Evolutionary conservation across 2,113 vertebrate species (phyloP).

Genomic region (Mystacornis crossleyi): DNA sequence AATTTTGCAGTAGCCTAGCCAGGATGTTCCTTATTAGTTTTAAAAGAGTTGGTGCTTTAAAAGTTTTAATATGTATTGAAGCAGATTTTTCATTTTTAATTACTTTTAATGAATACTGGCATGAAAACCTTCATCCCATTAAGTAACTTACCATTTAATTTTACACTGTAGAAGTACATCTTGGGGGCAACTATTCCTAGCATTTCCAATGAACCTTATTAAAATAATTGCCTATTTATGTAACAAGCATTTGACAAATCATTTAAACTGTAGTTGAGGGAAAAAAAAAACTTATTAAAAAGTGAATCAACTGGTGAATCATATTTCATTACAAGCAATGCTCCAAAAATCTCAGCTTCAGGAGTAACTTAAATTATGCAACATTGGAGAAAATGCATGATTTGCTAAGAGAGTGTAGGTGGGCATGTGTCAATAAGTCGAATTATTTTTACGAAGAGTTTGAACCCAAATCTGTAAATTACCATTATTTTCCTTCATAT

Average conservation of each 20-base stretch:
- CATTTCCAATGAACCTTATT: conserved; percentile 75
- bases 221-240: conserved; percentile 80
- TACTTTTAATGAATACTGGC: conserved; percentile 35
- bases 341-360: neutral
- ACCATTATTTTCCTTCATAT: neutral
- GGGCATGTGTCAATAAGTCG: neutral
- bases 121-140: conserved; percentile 36
- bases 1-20: neutral
- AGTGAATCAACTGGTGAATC: neutral
- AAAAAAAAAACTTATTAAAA: conserved; percentile 25
- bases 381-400: neutral
- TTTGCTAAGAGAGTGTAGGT: neutral
- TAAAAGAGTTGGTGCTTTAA: neutral
- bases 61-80: neutral
- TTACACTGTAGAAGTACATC: conserved; percentile 46
- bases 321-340: neutral
- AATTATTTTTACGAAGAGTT: neutral
- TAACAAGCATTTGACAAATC: conserved; percentile 72
- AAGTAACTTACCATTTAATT: conserved; percentile 53
- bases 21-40: neutral
- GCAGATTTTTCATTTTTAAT: conserved; percentile 20
- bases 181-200: conserved; percentile 72
- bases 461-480: neutral
- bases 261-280: conserved; percentile 52
- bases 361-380: neutral